Conservation (phyloP, 35 echinoderm and acorn worm genomes). For the Patiria miniata region DNA sequence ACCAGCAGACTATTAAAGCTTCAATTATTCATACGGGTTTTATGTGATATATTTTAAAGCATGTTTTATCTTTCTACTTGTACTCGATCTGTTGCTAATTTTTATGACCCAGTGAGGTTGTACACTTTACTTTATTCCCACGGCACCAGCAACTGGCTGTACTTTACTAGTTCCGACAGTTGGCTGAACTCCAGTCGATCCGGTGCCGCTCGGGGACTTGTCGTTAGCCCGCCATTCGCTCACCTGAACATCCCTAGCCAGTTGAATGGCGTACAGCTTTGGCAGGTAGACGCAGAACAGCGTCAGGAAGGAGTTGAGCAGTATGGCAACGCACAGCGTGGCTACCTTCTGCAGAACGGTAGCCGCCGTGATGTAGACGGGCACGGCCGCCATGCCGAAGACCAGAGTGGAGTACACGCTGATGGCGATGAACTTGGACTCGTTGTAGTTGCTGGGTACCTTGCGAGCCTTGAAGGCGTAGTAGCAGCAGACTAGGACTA, state of each 20-base stretch:
- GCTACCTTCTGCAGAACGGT: conserved; percentile 27
- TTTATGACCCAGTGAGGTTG: no score
- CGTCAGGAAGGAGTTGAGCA: conserved; percentile 19
- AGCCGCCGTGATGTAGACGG: conserved; percentile 37
- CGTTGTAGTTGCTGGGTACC: conserved; percentile 80
- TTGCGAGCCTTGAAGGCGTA: conserved; percentile 60
- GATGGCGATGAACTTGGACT: conserved; percentile 76
- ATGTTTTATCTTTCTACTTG: no score
- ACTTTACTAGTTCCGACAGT: no score
- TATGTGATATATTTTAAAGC: no score
- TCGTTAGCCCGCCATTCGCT: not conserved
- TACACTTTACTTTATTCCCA: no score
- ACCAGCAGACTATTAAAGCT: no score
- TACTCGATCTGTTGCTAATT: no score
- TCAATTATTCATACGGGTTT: no score
- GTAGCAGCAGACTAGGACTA: conserved; percentile 56
- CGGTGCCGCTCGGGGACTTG: no score
- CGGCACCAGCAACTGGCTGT: no score
- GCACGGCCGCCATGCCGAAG: conserved; percentile 47
- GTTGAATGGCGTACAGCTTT: conserved; percentile 29
- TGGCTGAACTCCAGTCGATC: no score
- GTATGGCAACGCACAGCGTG: conserved; percentile 17
- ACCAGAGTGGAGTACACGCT: conserved; percentile 68
- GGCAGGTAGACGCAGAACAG: conserved; percentile 36
- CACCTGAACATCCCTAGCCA: not conserved